Conservation (phyloP, 2,888 invertebrate genomes). For the Protonemura montana region DNA sequence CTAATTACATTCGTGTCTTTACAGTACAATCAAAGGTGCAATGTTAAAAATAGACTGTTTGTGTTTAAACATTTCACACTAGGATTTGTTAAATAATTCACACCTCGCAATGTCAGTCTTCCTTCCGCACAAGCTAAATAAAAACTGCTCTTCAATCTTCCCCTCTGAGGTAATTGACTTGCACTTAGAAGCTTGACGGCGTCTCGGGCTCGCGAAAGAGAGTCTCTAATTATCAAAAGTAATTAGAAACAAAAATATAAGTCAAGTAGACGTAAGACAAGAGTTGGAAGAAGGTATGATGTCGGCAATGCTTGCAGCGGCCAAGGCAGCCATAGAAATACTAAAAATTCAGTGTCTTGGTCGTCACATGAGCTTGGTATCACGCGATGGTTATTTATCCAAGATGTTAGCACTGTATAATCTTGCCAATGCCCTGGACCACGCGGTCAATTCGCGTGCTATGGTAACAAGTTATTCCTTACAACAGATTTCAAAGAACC, state of each 20-base stretch:
- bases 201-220: background rate
- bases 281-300: background rate
- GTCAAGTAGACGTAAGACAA: background rate
- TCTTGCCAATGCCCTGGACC: background rate
- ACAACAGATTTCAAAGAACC: background rate
- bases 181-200: background rate
- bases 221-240: background rate
- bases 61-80: background rate
- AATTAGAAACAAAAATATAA: constrained; percentile 4
- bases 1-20: background rate
- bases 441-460: no score
- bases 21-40: no score
- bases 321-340: background rate
- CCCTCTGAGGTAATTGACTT: background rate
- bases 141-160: background rate
- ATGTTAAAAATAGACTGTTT: background rate
- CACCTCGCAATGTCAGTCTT: background rate
- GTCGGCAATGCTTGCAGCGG: background rate
- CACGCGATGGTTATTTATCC: background rate
- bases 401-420: background rate
- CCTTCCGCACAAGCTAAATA: background rate
- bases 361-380: background rate
- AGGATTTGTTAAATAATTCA: background rate
- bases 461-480: background rate
- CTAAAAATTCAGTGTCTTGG: background rate